These are phyloP conservation scores for Asteroscopus sphinx DNA, from an alignment of 2,888 invertebrate species.

Conservation along the genomic window DNA sequence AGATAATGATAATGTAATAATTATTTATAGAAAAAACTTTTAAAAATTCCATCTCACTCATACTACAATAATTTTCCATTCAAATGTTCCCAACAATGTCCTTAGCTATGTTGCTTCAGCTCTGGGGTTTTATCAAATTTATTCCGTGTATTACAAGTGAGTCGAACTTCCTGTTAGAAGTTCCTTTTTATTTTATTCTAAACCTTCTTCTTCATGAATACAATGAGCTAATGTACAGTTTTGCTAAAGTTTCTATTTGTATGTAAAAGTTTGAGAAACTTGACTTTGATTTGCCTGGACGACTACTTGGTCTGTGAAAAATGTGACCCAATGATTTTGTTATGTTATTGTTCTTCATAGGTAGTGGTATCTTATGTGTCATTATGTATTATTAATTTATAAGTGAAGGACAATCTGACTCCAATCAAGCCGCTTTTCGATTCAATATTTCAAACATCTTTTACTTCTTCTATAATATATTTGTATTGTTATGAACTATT, in stretches of 20 bases:
- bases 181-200: slow-evolving; percentile 47
- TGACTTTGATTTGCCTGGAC: slow-evolving; percentile 8
- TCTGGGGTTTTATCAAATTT: slow-evolving; percentile 71
- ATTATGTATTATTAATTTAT: slow-evolving; percentile 43
- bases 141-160: slow-evolving; percentile 67
- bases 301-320: slow-evolving; percentile 23
- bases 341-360: slow-evolving; percentile 36
- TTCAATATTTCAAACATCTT: too few species aligned
- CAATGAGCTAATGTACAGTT: slow-evolving; percentile 66
- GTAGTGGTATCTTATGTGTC: slow-evolving; percentile 18
- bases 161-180: slow-evolving; percentile 60
- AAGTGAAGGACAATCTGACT: slow-evolving; percentile 7
- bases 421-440: too few species aligned
- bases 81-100: slow-evolving; percentile 27
- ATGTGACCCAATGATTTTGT: slow-evolving; percentile 27
- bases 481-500: too few species aligned
- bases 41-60: too few species aligned
- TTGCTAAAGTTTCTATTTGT: slow-evolving; percentile 53
- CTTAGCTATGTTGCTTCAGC: slow-evolving; percentile 11
- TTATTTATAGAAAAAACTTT: too few species aligned
- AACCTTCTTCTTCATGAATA: slow-evolving; percentile 56
- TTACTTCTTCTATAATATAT: too few species aligned
- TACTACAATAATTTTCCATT: slow-evolving; percentile 26
- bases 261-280: slow-evolving; percentile 46
- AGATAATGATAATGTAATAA: too few species aligned